Conservation (phyloP, 2,113 vertebrate species). For the Scomber colias region DNA sequence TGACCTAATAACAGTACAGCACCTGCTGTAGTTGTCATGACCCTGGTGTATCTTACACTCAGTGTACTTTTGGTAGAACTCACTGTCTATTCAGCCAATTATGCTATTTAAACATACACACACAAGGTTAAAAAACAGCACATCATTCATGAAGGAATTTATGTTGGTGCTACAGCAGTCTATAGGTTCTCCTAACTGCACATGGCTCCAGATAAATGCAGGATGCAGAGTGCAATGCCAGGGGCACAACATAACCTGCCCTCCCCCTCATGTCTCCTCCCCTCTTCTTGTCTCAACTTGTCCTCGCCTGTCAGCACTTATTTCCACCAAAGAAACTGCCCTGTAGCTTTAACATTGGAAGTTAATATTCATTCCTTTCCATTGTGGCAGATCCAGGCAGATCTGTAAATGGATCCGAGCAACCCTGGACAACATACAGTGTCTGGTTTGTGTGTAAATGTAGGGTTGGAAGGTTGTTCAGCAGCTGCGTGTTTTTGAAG, state of each 20-base stretch:
- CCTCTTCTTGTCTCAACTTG: constrained; percentile 64
- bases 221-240: constrained; percentile 44
- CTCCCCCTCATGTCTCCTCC: constrained; percentile 25
- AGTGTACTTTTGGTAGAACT: neutral
- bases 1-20: constrained; percentile 1
- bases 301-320: constrained; percentile 67
- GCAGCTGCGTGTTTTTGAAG: constrained; percentile 25
- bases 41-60: neutral
- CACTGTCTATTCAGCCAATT: neutral
- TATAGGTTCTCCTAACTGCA: constrained; percentile 28
- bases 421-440: neutral
- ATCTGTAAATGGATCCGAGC: constrained; percentile 24
- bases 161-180: neutral
- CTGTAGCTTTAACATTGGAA: constrained; percentile 30
- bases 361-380: constrained; percentile 31
- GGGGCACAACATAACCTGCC: constrained; percentile 48
- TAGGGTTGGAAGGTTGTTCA: neutral
- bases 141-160: constrained; percentile 34
- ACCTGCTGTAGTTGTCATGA: constrained; percentile 10
- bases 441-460: neutral
- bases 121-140: neutral
- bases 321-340: constrained; percentile 40
- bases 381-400: neutral
- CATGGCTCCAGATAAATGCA: constrained; percentile 53
- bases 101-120: too few species aligned